Evolutionary conservation across 2,888 invertebrate species (phyloP), one percentile per base, ranked within the genome.

Genomic region (Caenorhabditis sulstoni): DNA sequence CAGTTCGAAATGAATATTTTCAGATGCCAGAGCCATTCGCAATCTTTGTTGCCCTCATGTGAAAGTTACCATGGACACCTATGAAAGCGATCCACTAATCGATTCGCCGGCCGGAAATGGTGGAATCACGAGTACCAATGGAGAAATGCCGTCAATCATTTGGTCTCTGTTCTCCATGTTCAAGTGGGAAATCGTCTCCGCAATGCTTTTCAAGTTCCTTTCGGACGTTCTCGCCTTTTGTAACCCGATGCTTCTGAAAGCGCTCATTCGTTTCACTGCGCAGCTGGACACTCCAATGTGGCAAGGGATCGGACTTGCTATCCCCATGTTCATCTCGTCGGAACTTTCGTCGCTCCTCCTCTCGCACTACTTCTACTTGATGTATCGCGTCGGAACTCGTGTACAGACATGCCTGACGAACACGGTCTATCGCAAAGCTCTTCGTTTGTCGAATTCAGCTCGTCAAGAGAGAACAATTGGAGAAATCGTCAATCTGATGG

Each of bases 401-500:
- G 81, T 90, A 7, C 88, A 89, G 52, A 79, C 86, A 0, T 84
- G 87, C 35, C 80, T 89, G 16, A 87, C 86, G 41, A 79, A 85
- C 16, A 87, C 88, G 12, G 87, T 89, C 45, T 90, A 90, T 70
- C 85, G 86, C 35, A 89, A 92, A 83, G 85, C 92, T 16, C 86
- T 92, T 22, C 86, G 86, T 44, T 83, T 92, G 55, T 92, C 92
- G 18, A 92, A 90, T 79, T 80, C 91, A 8, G 91, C 92, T 3
- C 87, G 91, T 23, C 89, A 90, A 55, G 88, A 90, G 16, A 91
- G 91, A 29, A 92, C 92, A 0, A 91, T 91, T 3, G 92, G 93
- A 20, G 92, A 89, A 87, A 92, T 93, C 59, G 92, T 92, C 1
- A 93, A 93, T 85, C 83, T 93, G 75, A 92, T 92, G 91, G 90